phyloP scores from a whole-genome alignment of 2,888 invertebrate species.

The Camponotus fellah region DNA sequence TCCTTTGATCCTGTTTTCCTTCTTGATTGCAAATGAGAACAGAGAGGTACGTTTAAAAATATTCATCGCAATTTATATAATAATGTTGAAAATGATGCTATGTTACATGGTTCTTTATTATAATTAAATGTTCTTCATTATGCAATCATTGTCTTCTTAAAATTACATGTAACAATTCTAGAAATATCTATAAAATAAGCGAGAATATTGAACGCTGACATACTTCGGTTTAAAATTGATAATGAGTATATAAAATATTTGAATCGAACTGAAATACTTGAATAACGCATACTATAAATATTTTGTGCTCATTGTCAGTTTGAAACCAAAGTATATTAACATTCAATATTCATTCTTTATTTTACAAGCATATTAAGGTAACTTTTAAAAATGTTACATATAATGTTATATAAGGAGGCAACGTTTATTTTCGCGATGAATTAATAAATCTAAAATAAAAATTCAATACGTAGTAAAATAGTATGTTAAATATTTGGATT shows the following conservation, averaged over 20 bases:
- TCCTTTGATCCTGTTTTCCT: slow-evolving; percentile 63
- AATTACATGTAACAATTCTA: no score
- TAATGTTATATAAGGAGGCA: background rate
- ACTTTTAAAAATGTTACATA: background rate
- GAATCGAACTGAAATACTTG: no score
- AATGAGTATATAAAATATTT: no score
- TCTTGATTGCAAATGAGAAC: slow-evolving; percentile 65
- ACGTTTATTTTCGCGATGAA: background rate
- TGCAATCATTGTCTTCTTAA: no score
- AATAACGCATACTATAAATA: no score
- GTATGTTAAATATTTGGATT: background rate
- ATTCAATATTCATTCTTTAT: background rate
- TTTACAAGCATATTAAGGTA: background rate
- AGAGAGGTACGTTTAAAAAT: slow-evolving; percentile 61
- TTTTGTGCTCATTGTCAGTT: background rate
- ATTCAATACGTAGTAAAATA: background rate
- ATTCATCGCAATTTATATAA: slow-evolving; percentile 47
- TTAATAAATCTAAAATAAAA: slow-evolving; percentile 21
- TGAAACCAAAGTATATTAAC: background rate
- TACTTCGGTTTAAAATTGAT: no score
- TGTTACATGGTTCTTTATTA: background rate
- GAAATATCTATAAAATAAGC: no score
- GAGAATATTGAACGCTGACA: no score
- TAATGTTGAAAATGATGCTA: slow-evolving; percentile 9
- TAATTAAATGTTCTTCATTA: background rate